Base-by-base conservation (phyloP, 2,888 invertebrate genomes). In the Epinotia brunnichana region DNA sequence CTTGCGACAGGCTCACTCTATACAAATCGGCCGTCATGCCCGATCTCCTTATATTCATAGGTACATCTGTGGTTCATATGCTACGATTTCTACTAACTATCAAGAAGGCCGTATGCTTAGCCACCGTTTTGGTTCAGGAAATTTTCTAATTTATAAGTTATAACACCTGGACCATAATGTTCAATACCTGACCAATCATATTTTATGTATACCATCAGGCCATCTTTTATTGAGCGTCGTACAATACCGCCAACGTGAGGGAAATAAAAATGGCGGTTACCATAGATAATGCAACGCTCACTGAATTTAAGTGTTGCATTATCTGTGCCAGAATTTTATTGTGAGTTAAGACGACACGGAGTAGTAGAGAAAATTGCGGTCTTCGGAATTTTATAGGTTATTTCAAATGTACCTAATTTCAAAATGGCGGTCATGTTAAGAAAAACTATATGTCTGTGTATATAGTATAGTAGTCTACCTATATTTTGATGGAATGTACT, bases 281-380 rank as follows among this genome's bases (percentile, higher is more conserved):
- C 72, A 62, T 62, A 68, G 61, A 35, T 62, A 72, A 68, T 68
- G 72, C 35, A 69, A 72, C 72, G 72, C 62, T 62, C 48, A n/a
- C 72, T 72, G 72, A 72, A 72, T 72, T 61, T 67, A 68, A 68
- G 67, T 72, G 72, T 72, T 21, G 67, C 48, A 72, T 72, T 72
- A 72, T 61, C 72, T 60, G 64, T 41, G 48, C 29, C 13, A 59
- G 51, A 17, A 61, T 62, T 41, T 68, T 72, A 72, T 67, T 72
- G 56, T 62, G 61, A 72, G 71, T 67, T 60, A 66, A 66, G 41
- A 56, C 44, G 71, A 60, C 59, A 60, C 2, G 39, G 24, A 17
- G 41, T 54, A 15, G 54, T 61, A 15, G 48, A 21, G 69, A 19
- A 56, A 69, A 39, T 69, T 21, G 35, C 35, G 48, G 10, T 57